Base-by-base conservation (phyloP, 2,113 vertebrate genomes). In the Microcebus murinus region DNA sequence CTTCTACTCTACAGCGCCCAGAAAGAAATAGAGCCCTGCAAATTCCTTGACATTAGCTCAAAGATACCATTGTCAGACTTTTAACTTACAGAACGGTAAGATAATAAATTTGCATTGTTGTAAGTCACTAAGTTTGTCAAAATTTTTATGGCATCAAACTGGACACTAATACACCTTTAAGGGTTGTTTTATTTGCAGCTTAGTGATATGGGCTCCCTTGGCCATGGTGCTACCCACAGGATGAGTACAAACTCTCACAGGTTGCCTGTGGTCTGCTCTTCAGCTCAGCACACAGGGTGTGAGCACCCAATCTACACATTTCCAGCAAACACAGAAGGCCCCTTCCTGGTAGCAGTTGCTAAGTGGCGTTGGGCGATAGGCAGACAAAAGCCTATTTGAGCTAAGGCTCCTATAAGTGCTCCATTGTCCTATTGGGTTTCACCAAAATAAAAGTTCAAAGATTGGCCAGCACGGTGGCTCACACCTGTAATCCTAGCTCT, bases 311-410 rank as follows among this genome's bases (percentile, higher is more conserved):
- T 81, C 13, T 80, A 68, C 48, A 57, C 27, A 29, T 34, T 34
- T 80, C 25, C 4, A 27, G 27, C 12, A 25, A 48, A n/a, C 4
- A 25, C 27, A 31, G 2, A 4, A 80, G 27, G 34, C 3, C 55
- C 20, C 27, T 67, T 34, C 48, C 9, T n/a, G 21, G 3, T 13
- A 45, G 45, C 18, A 86, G n/a, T 55, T 52, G 21, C 50, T 13
- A 34, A 10, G 20, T 55, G 20, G 7, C 10, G 0, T 4, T 55
- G 6, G 3, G 17, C 13, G 42, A 8, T 45, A 10, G 15, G 36
- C 21, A 59, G 21, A 4, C 48, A 57, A 84, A 65, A 50, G 34
- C 48, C 20, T 8, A 18, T n/a, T 76, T 76, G 45, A 77, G 17
- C 20, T 42, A 55, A 55, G 48, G 6, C 14, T 23, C 21, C 59